These are phyloP conservation scores for Drosophila picticornis DNA, from an alignment of 2,888 invertebrate genomes.

Conservation along the genomic window DNA sequence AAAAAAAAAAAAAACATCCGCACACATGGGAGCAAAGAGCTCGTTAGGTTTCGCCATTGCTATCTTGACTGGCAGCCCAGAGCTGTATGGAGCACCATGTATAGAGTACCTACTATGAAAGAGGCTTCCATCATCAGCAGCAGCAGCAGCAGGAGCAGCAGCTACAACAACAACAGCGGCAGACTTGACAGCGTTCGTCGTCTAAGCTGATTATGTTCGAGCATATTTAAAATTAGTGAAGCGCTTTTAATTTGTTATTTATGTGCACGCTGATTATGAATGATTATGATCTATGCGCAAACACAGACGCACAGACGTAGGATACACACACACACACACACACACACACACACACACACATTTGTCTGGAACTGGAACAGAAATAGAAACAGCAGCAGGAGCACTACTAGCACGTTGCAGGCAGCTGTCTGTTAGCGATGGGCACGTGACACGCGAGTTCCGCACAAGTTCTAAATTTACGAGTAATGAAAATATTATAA, in stretches of 20 bases:
- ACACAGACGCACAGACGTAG: constrained; percentile 42
- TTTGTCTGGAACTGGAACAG: constrained; percentile 24
- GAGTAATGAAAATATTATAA: neutral
- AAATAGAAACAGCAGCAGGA: constrained; percentile 14
- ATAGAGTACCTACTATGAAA: constrained; percentile 21
- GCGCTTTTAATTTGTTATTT: constrained; percentile 81
- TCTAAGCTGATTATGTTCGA: constrained; percentile 81
- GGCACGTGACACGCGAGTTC: constrained; percentile 34
- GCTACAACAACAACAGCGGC: constrained; percentile 11
- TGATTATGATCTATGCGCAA: constrained; percentile 81
- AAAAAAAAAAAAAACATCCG: constrained; percentile 34
- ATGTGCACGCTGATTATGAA: constrained; percentile 81
- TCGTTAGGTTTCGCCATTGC: constrained; percentile 76
- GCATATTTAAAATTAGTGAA: constrained; percentile 82
- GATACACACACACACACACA: neutral
- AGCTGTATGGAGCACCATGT: constrained; percentile 25
- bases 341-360: constrained; percentile 21
- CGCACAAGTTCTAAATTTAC: neutral
- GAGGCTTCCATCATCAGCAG: constrained; percentile 16
- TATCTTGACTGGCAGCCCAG: constrained; percentile 75
- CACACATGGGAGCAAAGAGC: constrained; percentile 71
- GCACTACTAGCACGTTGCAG: constrained; percentile 44
- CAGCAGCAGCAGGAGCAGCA: neutral
- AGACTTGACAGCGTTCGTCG: constrained; percentile 38
- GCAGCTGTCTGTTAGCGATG: constrained; percentile 30